phyloP scores from a whole-genome alignment of 2,113 vertebrate species.

The Anoplopoma fimbria region DNA sequence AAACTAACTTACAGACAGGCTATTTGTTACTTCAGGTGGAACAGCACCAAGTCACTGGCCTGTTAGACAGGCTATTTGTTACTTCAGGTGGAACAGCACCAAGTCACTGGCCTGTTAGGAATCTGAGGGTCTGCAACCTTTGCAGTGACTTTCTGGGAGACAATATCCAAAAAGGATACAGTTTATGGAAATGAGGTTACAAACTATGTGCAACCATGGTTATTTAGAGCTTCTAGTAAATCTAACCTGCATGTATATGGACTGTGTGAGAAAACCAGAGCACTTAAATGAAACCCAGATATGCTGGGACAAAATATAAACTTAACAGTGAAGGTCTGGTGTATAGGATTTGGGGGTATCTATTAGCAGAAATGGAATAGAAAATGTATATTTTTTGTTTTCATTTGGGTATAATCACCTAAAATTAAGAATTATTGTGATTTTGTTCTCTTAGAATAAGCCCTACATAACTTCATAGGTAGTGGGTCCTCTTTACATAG shows the following conservation, averaged over 20 bases:
- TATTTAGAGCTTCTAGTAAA: neutral
- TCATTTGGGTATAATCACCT: too few species aligned
- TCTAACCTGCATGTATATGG: neutral
- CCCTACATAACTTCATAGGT: neutral
- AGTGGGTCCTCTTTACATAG: too few species aligned
- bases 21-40: neutral
- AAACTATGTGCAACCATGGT: neutral
- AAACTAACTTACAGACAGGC: neutral
- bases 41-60: neutral
- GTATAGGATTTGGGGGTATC: neutral
- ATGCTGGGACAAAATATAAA: neutral
- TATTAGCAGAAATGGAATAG: neutral
- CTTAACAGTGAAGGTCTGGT: neutral
- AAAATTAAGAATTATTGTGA: neutral
- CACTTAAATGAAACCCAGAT: neutral
- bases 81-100: neutral
- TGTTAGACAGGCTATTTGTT: neutral
- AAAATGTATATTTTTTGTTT: neutral
- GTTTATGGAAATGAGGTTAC: neutral
- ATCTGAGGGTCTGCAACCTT: too few species aligned
- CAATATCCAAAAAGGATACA: neutral
- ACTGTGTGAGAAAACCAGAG: too few species aligned
- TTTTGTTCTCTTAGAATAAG: too few species aligned
- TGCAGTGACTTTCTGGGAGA: neutral
- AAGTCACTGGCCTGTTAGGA: neutral